A percentile compares a stretch with the other conserved stretches of the same genome.
These are phyloP conservation scores for Chymomyza amoena DNA, from an alignment of 2,888 invertebrate species.

Conservation along the genomic window DNA sequence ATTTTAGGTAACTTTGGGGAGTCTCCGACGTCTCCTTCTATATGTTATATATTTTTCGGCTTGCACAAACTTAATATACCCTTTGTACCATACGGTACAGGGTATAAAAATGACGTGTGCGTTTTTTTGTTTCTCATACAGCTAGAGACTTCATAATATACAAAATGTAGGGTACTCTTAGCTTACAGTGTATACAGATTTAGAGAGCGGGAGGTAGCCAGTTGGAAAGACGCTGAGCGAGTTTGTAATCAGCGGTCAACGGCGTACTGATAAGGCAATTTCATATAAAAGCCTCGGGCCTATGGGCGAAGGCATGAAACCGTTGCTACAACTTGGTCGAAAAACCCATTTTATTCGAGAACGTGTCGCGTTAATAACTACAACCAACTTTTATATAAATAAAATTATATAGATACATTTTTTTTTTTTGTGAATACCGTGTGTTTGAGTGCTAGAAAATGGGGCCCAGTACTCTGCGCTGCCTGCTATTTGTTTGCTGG, in stretches of 20 bases:
- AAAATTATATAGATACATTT: background rate
- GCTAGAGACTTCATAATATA: too few relatives aligned
- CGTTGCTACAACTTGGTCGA: background rate
- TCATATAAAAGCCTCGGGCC: background rate
- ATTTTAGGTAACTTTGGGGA: too few relatives aligned
- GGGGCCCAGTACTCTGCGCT: slow-evolving; percentile 5
- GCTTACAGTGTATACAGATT: background rate
- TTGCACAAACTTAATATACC: too few relatives aligned
- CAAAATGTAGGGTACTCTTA: too few relatives aligned
- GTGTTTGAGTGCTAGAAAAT: background rate
- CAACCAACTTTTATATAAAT: background rate
- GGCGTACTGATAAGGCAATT: background rate
- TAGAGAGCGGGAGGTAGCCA: background rate
- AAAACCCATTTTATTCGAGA: background rate
- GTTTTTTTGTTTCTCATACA: too few relatives aligned
- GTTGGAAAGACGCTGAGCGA: background rate
- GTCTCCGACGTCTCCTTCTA: too few relatives aligned
- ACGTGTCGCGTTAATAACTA: background rate
- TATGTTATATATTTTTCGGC: too few relatives aligned
- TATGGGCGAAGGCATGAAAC: background rate
- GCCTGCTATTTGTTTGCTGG: slow-evolving; percentile 1
- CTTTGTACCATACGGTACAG: too few relatives aligned
- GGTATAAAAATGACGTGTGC: too few relatives aligned
- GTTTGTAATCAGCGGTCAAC: slow-evolving; percentile 2
- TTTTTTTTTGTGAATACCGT: background rate